Base-by-base conservation (phyloP, 2,113 vertebrate species). In the Xyliphius kryptos region DNA sequence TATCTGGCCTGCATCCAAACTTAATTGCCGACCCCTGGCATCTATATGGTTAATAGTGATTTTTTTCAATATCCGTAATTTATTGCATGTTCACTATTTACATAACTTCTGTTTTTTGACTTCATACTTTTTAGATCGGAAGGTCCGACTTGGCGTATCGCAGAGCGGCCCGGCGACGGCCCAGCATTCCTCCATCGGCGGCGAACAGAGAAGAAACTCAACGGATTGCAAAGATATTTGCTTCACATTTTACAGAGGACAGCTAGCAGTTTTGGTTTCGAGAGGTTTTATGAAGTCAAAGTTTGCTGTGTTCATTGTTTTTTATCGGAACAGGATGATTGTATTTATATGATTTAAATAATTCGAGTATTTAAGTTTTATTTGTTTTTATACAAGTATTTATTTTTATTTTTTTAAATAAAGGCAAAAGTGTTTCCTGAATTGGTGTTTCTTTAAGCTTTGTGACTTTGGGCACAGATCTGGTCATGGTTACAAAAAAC, bases 171-270 rank as follows among this genome's bases (percentile, higher is more conserved):
- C 82, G 66, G 0, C 84, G 68, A 50, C 74, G 76, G 51, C 86
- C 85, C n/a, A 71, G 56, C 68, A 68, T 84, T 32, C 76, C 80
- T 0, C 57, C 71, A 0, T 66, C 78, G 0, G 69, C 73, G 10
- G 77, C 84, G 64, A 86, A 84, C 0, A 86, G 84, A 55, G 79
- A 90, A 63, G 90, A 94, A 68, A 84, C 90, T 0, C 67, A 79
- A 53, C 88, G 94, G 57, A 96, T 98, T 1, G 87, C 91, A 14
- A 86, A 88, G 70, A 97, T 97, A 67, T 97, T 97, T 81, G 85
- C 91, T 6, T 77, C 88, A 46, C 87, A 58, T 17, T 88, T 89
- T 58, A 78, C 87, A 58, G 74, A 87, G 60, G 74, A 74, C 54
- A 48, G 81, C 14, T 86, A 81, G 57, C 10, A 36, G 1, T 1